Conservation (phyloP, 53 echinoderm and acorn worm genomes). For the Apostichopus leukothele region DNA sequence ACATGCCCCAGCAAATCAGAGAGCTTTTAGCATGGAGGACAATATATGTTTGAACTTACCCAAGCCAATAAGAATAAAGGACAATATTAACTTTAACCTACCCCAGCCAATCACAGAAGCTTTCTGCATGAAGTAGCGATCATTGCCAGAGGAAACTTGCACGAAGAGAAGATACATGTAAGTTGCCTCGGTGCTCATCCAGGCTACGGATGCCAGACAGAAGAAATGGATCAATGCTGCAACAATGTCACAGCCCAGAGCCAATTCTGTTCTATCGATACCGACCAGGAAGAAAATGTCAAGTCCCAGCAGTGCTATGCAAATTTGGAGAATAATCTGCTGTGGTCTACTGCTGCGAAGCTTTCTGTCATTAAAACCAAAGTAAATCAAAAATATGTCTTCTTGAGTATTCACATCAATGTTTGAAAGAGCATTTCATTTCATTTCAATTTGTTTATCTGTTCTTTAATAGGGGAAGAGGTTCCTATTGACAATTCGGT, state of each 20-base stretch:
- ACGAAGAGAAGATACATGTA: constrained; percentile 42
- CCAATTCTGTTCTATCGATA: constrained; percentile 21
- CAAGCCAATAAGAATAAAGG: no score
- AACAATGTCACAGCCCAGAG: background rate
- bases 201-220: constrained; percentile 33
- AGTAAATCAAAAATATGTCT: background rate
- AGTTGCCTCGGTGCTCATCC: constrained; percentile 48
- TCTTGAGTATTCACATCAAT: no score
- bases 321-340: constrained; percentile 37
- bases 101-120: constrained; percentile 29
- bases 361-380: constrained; percentile 25
- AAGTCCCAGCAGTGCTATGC: constrained; percentile 44
- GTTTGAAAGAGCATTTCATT: no score
- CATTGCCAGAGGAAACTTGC: background rate
- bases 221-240: constrained; percentile 45
- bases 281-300: constrained; percentile 21
- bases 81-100: background rate
- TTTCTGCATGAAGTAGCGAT: constrained; percentile 19
- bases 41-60: no score
- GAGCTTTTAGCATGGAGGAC: no score
- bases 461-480: no score
- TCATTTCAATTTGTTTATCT: no score
- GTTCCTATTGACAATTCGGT: no score
- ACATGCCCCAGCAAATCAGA: no score
- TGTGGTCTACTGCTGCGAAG: constrained; percentile 42